These are phyloP conservation scores for Cordilura impudica DNA, from an alignment of 2,888 invertebrate species.

Conservation along the genomic window DNA sequence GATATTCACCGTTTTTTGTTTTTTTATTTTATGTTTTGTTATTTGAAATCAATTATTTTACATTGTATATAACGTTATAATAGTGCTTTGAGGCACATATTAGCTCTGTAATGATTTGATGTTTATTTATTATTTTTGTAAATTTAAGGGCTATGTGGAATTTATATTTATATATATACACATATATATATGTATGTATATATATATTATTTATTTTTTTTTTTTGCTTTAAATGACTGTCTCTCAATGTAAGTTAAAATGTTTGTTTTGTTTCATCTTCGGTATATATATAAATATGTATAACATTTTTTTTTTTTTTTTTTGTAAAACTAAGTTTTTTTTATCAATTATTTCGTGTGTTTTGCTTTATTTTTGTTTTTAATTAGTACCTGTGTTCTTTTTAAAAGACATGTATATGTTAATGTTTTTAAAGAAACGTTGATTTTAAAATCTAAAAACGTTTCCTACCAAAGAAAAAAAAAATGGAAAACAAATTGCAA, in stretches of 20 bases:
- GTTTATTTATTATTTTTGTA: neutral
- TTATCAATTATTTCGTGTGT: constrained; percentile 37
- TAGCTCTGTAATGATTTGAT: constrained; percentile 41
- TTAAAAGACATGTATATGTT: constrained; percentile 57
- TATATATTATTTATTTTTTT: too few species aligned
- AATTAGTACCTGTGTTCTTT: constrained; percentile 57
- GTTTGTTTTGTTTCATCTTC: constrained; percentile 6
- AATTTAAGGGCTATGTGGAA: constrained; percentile 20
- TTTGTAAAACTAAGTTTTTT: constrained; percentile 49
- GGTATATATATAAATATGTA: constrained; percentile 35
- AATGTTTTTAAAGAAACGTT: constrained; percentile 31
- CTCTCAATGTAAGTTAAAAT: constrained; percentile 13
- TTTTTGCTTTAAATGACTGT: neutral
- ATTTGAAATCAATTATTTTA: constrained; percentile 33
- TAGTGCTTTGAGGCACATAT: constrained; percentile 38
- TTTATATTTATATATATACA: too few species aligned
- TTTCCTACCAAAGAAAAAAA: constrained; percentile 44
- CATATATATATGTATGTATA: too few species aligned
- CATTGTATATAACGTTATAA: constrained; percentile 47
- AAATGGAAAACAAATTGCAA: constrained; percentile 13
- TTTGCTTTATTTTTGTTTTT: constrained; percentile 14
- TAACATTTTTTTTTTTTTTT: constrained; percentile 36
- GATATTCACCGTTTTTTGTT: constrained; percentile 35
- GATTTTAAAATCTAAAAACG: constrained; percentile 57
- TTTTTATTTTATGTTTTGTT: neutral